Evolutionary conservation across 2,113 vertebrate genomes (phyloP).

Genomic region (Donacobius atricapilla): DNA sequence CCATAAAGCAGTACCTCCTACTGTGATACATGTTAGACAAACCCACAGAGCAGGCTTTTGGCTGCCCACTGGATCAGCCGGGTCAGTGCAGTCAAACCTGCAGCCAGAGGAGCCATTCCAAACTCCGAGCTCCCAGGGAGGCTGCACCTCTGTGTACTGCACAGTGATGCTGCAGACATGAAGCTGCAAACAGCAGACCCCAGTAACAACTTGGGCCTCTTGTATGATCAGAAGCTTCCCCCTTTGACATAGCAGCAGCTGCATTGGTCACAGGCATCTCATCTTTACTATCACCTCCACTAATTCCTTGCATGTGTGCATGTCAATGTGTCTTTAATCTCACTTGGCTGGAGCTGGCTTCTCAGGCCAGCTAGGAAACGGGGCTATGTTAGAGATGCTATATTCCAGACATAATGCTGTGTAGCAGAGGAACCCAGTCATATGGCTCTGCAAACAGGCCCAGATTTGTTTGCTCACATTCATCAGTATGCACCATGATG

Average conservation of each 20-base stretch:
- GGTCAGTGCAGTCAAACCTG: not conserved
- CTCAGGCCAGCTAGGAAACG: not conserved
- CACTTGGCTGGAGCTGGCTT: not conserved
- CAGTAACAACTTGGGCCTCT: not conserved
- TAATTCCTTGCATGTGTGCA: rapidly evolving
- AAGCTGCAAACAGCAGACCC: not conserved
- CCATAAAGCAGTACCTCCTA: not conserved
- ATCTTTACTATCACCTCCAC: not conserved
- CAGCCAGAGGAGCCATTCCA: not conserved
- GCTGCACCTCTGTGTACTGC: not conserved
- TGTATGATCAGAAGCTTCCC: not conserved
- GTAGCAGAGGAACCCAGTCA: not conserved
- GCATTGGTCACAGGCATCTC: not conserved
- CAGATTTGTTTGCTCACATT: not conserved
- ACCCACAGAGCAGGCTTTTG: not conserved
- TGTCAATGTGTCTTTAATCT: not conserved
- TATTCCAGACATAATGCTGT: not conserved
- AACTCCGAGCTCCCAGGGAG: rapidly evolving
- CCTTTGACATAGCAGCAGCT: not conserved
- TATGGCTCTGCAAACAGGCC: not conserved
- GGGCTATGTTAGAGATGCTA: not conserved
- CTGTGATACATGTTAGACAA: not conserved
- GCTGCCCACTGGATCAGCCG: not conserved
- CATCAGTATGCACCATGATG: not conserved
- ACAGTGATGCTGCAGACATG: not conserved